A percentile compares a stretch with the other conserved stretches of the same genome.
These are phyloP conservation scores for Podargus strigoides DNA, from an alignment of 2,797 vertebrate species.

Conservation along the genomic window DNA sequence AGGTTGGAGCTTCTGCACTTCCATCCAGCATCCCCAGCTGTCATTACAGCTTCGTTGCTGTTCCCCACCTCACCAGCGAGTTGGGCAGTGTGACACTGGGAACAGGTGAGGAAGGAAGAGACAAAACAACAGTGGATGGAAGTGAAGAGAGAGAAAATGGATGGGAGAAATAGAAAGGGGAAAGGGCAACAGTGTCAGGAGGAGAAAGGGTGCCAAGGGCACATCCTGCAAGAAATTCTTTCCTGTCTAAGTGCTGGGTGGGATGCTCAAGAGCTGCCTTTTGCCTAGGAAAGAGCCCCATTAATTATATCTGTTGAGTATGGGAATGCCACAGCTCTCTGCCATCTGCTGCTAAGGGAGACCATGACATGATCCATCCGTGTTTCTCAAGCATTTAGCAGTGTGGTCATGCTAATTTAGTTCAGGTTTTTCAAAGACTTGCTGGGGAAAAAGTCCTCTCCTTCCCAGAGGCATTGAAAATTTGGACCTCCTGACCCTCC, in stretches of 20 bases:
- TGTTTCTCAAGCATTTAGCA: conserved; percentile 58
- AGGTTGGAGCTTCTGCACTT: not conserved
- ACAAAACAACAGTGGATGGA: not conserved
- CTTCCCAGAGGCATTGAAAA: conserved; percentile 49
- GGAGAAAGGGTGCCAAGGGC: not conserved
- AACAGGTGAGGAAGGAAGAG: not conserved
- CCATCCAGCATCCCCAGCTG: not conserved
- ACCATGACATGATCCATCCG: not conserved
- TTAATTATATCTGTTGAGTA: conserved; percentile 13
- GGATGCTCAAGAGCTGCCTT: not conserved
- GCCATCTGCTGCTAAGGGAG: not conserved
- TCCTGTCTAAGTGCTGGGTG: not conserved
- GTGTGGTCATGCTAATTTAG: conserved; percentile 59
- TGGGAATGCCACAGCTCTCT: conserved; percentile 32
- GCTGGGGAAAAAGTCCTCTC: conserved; percentile 39
- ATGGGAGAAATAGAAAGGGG: not conserved
- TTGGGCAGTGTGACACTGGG: not conserved
- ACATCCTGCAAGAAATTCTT: not conserved
- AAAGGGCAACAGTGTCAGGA: not conserved
- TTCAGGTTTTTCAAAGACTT: conserved; percentile 51
- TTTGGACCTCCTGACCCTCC: conserved; percentile 43
- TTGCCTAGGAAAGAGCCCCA: not conserved
- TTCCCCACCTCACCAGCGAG: not conserved
- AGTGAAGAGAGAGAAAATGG: not conserved
- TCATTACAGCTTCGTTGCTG: not conserved